phyloP scores from a whole-genome alignment of 1,140 invertebrate genomes.

The Drosophila tani region DNA sequence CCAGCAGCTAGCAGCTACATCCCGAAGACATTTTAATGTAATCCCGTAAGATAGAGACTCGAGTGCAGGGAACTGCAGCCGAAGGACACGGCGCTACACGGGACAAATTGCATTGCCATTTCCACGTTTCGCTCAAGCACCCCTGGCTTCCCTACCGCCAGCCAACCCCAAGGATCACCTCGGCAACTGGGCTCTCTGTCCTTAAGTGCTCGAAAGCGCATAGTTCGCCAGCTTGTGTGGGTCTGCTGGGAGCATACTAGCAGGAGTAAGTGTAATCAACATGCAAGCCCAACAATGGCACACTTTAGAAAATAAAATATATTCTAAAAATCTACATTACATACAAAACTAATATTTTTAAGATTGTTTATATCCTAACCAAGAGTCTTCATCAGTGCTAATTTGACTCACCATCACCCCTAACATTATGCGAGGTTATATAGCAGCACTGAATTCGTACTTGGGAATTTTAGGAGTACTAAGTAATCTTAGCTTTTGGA shows the following conservation, averaged over 20 bases:
- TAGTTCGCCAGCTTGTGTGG: constrained; percentile 48
- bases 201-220: constrained; percentile 64
- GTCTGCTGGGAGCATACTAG: constrained; percentile 37
- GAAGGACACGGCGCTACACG: constrained; percentile 33
- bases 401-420: too few relatives aligned
- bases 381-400: too few relatives aligned
- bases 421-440: too few relatives aligned
- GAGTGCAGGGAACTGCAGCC: constrained; percentile 33
- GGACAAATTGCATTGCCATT: constrained; percentile 75
- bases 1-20: constrained; percentile 9
- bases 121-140: constrained; percentile 45
- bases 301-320: not conserved
- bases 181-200: constrained; percentile 23
- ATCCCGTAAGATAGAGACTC: constrained; percentile 43
- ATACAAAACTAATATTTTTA: too few relatives aligned
- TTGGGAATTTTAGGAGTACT: too few relatives aligned
- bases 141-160: not conserved
- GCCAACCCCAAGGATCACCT: not conserved
- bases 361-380: too few relatives aligned
- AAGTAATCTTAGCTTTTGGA: too few relatives aligned
- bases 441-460: too few relatives aligned
- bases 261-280: constrained; percentile 62
- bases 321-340: not conserved
- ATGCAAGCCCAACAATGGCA: constrained; percentile 54
- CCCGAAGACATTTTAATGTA: constrained; percentile 56